Evolutionary conservation across 2,113 vertebrate genomes (phyloP).

Genomic region (Cololabis saira): DNA sequence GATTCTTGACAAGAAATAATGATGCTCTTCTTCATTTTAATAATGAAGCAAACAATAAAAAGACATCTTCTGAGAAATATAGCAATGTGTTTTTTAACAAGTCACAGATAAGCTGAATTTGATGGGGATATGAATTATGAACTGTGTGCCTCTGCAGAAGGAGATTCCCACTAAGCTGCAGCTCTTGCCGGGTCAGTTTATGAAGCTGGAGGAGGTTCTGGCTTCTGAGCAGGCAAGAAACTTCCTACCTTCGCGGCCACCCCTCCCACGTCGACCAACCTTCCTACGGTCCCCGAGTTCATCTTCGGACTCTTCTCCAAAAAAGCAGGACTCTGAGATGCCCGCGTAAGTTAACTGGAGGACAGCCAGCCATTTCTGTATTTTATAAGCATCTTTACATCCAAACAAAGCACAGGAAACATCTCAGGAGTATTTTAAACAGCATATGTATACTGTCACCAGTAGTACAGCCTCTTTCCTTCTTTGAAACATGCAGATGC

Average conservation of each 20-base stretch:
- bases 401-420: background rate
- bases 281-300: background rate
- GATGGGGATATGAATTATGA: background rate
- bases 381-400: rapidly evolving
- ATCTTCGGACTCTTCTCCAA: background rate
- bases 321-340: background rate
- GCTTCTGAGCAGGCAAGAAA: conserved; percentile 75
- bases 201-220: conserved; percentile 78
- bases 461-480: background rate
- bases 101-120: background rate
- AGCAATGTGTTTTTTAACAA: too few species aligned
- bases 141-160: conserved; percentile 65
- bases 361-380: background rate
- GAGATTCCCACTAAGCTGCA: conserved; percentile 79
- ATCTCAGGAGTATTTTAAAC: background rate
- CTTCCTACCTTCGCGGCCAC: background rate
- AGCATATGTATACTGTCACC: background rate
- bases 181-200: conserved; percentile 84
- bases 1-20: too few species aligned
- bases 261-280: conserved; percentile 42
- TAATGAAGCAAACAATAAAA: too few species aligned
- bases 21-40: too few species aligned
- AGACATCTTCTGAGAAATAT: too few species aligned
- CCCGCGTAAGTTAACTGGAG: conserved; percentile 47
- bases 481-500: conserved; percentile 56